A percentile compares a stretch with the other conserved stretches of the same genome.
Conservation (phyloP, 1,140 invertebrate species). For the Cylas formicarius region DNA sequence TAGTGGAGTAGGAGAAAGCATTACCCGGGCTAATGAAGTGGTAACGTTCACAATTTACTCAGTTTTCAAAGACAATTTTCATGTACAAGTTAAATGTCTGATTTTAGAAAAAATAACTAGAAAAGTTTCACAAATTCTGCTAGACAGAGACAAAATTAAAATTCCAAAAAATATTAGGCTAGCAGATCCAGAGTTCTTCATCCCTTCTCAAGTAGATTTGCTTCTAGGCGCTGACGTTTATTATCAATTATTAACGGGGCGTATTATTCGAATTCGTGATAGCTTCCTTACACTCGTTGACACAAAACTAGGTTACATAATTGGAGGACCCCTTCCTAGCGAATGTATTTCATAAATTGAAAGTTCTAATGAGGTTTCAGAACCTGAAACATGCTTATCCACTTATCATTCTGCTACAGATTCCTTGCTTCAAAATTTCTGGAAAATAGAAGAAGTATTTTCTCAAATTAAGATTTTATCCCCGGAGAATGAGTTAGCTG, state of each 20-base stretch:
- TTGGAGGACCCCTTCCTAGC: conserved; percentile 10
- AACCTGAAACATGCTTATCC: too few relatives aligned
- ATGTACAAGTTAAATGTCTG: too few relatives aligned
- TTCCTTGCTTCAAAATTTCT: conserved; percentile 9
- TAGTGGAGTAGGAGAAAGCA: too few relatives aligned
- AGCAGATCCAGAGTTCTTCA: conserved; percentile 6
- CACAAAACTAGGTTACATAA: conserved; percentile 9
- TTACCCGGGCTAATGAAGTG: too few relatives aligned
- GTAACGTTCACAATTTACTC: too few relatives aligned
- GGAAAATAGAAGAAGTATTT: conserved; percentile 4
- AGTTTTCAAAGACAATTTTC: too few relatives aligned
- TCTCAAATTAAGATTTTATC: background rate
- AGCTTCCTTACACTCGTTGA: background rate
- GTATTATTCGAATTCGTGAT: background rate
- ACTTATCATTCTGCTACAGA: too few relatives aligned
- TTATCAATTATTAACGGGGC: conserved; percentile 1
- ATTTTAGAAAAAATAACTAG: too few relatives aligned
- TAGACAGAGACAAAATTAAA: too few relatives aligned
- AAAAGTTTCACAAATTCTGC: too few relatives aligned
- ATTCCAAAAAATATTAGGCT: conserved; percentile 1
- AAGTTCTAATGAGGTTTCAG: too few relatives aligned
- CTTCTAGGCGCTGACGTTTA: conserved; percentile 10
- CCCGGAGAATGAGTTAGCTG: conserved; percentile 4
- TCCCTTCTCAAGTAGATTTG: conserved; percentile 1
- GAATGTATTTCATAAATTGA: too few relatives aligned